Percentiles rank a stretch among this genome's conserved stretches.
Conservation (phyloP, 2,797 vertebrate genomes). For the Neosilurus mollespiculum region DNA sequence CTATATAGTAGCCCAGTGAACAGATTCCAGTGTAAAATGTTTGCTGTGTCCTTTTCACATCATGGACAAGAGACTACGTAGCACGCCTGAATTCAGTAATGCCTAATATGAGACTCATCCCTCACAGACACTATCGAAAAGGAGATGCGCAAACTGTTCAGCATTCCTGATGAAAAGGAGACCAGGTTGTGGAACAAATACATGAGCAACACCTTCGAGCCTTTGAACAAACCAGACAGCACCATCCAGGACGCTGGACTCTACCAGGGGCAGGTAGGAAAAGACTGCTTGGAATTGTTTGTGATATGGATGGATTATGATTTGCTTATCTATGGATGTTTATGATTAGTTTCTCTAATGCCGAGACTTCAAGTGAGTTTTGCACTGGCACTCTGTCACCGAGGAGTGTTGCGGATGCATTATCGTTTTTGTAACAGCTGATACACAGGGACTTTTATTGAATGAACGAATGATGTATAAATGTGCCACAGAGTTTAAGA, state of each 20-base stretch:
- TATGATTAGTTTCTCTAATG: background rate
- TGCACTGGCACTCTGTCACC: background rate
- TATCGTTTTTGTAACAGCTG: background rate
- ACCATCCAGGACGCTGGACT: conserved; percentile 98
- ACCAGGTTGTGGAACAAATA: conserved; percentile 98
- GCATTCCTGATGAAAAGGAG: conserved; percentile 94
- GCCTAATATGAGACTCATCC: background rate
- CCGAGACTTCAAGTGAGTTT: background rate
- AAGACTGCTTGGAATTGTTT: background rate
- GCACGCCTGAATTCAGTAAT: background rate
- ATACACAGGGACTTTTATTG: background rate
- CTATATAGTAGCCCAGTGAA: background rate
- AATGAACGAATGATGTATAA: background rate
- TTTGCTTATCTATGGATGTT: background rate
- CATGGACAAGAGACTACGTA: background rate
- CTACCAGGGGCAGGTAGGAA: conserved; percentile 93
- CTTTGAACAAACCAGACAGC: conserved; percentile 96
- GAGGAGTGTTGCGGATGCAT: background rate
- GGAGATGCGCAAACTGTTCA: conserved; percentile 97
- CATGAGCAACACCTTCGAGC: conserved; percentile 99
- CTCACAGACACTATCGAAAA: conserved; percentile 92
- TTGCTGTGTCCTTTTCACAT: background rate
- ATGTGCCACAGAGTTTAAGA: background rate
- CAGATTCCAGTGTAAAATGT: background rate
- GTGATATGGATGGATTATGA: background rate